A percentile compares a stretch with the other conserved stretches of the same genome.
phyloP scores from a whole-genome alignment of 2,888 invertebrate species.

The Arctia plantaginis region DNA sequence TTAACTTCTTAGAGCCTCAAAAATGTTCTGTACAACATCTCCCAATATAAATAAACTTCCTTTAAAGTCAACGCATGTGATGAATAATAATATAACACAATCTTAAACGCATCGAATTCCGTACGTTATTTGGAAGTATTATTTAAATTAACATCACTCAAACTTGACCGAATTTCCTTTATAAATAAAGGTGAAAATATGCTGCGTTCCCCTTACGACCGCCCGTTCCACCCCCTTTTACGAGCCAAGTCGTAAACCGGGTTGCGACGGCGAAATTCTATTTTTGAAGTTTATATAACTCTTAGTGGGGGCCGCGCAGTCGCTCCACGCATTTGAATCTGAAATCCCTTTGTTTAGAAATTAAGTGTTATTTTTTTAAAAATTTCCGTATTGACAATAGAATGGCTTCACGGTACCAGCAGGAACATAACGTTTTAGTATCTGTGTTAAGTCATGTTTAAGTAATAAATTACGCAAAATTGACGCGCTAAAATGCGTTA shows the following conservation, averaged over 20 bases:
- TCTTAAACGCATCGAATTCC: conserved; percentile 8
- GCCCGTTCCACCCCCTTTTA: conserved; percentile 67
- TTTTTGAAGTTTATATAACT: conserved; percentile 79
- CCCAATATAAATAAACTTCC: not conserved
- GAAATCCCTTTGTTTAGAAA: conserved; percentile 61
- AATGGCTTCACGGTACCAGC: conserved; percentile 43
- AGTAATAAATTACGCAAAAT: conserved; percentile 68
- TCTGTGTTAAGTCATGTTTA: conserved; percentile 64
- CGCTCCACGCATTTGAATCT: conserved; percentile 66
- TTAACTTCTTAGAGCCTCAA: not conserved
- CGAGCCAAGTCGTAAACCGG: conserved; percentile 73
- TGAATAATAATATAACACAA: conserved; percentile 8
- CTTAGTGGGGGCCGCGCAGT: conserved; percentile 55
- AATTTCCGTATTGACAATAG: conserved; percentile 39
- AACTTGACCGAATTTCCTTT: conserved; percentile 66
- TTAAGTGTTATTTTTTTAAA: conserved; percentile 56
- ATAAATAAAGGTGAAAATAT: conserved; percentile 74
- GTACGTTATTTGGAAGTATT: conserved; percentile 31
- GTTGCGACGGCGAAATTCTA: conserved; percentile 74
- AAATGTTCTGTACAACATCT: not conserved
- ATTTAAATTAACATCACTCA: conserved; percentile 56
- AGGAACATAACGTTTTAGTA: conserved; percentile 54
- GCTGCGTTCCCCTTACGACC: conserved; percentile 62
- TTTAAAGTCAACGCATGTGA: not conserved
- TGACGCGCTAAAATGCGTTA: conserved; percentile 61